phyloP scores from a whole-genome alignment of 2,888 invertebrate genomes.

The Carpatolechia fugitivella region DNA sequence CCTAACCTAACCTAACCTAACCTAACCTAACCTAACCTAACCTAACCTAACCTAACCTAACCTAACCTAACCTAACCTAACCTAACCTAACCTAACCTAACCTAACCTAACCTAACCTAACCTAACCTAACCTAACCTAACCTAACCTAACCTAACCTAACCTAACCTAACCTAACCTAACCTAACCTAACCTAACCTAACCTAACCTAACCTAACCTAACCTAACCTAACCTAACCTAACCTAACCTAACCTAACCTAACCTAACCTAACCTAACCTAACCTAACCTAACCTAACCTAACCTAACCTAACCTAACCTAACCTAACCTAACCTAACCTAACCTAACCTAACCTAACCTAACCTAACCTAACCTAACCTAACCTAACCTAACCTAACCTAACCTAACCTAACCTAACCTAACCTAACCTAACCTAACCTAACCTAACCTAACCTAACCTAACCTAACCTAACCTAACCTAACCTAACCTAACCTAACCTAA shows the following conservation, averaged over 20 bases:
- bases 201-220: constrained; percentile 8
- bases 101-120: constrained; percentile 8
- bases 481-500: not conserved
- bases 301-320: constrained; percentile 8
- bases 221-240: constrained; percentile 6
- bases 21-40: constrained; percentile 7
- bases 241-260: constrained; percentile 8
- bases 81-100: constrained; percentile 8
- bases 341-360: constrained; percentile 8
- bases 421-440: constrained; percentile 8
- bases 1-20: constrained; percentile 8
- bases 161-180: constrained; percentile 8
- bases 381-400: constrained; percentile 7
- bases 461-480: not conserved
- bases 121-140: constrained; percentile 8
- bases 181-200: constrained; percentile 8
- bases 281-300: constrained; percentile 8
- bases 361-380: constrained; percentile 8
- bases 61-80: constrained; percentile 8
- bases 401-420: constrained; percentile 8
- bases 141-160: constrained; percentile 8
- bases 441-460: constrained; percentile 7
- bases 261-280: constrained; percentile 8
- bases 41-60: constrained; percentile 7
- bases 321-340: constrained; percentile 8